These are phyloP conservation scores for Stenurella melanura DNA, from an alignment of 2,888 invertebrate genomes.

Conservation along the genomic window DNA sequence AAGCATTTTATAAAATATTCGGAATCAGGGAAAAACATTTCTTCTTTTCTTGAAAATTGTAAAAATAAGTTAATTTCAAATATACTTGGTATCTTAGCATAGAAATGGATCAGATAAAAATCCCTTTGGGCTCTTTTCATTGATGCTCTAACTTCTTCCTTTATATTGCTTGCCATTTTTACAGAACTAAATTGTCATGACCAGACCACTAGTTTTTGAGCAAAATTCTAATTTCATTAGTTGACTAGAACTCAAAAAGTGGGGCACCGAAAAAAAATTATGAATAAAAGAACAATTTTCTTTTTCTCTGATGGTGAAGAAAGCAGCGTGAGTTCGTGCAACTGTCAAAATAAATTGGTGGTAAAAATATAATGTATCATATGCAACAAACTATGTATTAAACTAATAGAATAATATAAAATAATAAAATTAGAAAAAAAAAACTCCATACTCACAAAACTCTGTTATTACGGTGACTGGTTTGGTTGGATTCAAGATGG, in stretches of 20 bases:
- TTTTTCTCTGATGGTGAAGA: background rate
- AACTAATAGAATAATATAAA: slow-evolving; percentile 14
- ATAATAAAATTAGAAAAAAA: slow-evolving; percentile 37
- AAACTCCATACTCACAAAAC: slow-evolving; percentile 52
- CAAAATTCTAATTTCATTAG: background rate
- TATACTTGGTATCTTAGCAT: too few species aligned
- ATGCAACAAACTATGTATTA: slow-evolving; percentile 18
- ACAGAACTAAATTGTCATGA: background rate
- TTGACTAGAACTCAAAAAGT: background rate
- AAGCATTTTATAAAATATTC: too few species aligned
- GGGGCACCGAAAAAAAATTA: background rate
- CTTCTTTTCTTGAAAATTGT: too few species aligned
- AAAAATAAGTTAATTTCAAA: too few species aligned
- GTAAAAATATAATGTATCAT: background rate
- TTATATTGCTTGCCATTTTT: too few species aligned
- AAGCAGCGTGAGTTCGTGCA: slow-evolving; percentile 25
- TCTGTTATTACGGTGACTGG: slow-evolving; percentile 49
- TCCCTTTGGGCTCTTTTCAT: too few species aligned
- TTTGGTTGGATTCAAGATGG: slow-evolving; percentile 55
- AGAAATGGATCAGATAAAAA: too few species aligned
- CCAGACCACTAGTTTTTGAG: background rate
- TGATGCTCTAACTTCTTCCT: too few species aligned
- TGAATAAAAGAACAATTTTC: background rate
- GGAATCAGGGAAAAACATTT: too few species aligned
- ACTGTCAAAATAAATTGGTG: slow-evolving; percentile 19